A percentile compares a stretch with the other conserved stretches of the same genome.
phyloP scores from a whole-genome alignment of 2,113 vertebrate species.

The Ptyas mucosa region DNA sequence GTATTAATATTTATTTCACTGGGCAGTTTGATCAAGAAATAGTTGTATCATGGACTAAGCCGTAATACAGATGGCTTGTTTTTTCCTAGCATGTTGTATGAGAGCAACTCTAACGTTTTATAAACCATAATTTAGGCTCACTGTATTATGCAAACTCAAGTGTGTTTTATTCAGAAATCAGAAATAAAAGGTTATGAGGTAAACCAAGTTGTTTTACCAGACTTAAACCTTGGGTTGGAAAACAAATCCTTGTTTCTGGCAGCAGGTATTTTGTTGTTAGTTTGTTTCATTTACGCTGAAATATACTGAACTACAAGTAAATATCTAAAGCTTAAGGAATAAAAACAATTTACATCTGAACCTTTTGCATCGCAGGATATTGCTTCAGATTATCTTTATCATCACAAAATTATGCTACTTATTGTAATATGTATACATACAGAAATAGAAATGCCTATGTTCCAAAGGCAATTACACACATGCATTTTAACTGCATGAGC shows the following conservation, averaged over 20 bases:
- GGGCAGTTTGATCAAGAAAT: background rate
- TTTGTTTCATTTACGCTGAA: background rate
- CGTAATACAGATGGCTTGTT: background rate
- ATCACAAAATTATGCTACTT: background rate
- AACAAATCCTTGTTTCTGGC: background rate
- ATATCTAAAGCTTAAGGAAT: background rate
- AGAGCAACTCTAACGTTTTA: background rate
- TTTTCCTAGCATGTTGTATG: background rate
- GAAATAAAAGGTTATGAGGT: background rate
- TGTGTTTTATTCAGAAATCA: background rate
- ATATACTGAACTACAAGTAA: background rate
- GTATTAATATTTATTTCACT: background rate
- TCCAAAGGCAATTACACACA: background rate
- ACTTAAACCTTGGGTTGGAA: background rate
- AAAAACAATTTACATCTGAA: background rate
- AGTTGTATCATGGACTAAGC: background rate
- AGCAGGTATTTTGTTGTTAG: background rate
- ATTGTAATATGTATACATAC: background rate
- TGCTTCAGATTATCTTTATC: background rate
- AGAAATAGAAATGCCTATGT: background rate
- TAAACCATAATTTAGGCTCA: background rate
- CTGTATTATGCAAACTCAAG: background rate
- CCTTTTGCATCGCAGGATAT: background rate
- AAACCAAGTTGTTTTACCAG: background rate
- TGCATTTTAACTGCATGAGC: background rate